phyloP scores from a whole-genome alignment of 2,113 vertebrate genomes.

The rabbit (Oryctolagus cuniculus) region DNA sequence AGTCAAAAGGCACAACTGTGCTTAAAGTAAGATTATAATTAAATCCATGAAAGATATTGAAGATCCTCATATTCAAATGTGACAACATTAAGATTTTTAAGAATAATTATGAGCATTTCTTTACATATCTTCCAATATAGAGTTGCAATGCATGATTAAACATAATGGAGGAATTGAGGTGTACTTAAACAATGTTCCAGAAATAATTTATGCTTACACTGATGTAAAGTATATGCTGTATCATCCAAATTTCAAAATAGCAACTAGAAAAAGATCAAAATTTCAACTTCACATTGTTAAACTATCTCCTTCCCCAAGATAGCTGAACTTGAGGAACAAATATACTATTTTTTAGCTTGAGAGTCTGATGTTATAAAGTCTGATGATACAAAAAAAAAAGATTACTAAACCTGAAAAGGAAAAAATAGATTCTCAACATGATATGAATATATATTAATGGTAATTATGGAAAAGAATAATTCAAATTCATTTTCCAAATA shows the following conservation, averaged over 20 bases:
- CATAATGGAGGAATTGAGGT: background rate
- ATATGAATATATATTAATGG: slow-evolving; percentile 12
- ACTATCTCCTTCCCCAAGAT: background rate
- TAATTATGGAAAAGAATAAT: background rate
- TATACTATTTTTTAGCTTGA: background rate
- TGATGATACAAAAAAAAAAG: background rate
- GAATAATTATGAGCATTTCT: background rate
- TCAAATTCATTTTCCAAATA: slow-evolving; percentile 18
- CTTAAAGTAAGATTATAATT: background rate
- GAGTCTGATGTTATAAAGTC: background rate
- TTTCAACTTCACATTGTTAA: background rate
- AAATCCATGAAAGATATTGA: background rate
- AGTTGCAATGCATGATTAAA: background rate
- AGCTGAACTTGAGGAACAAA: background rate
- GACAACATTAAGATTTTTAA: background rate
- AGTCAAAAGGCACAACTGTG: background rate
- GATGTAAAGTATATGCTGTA: background rate
- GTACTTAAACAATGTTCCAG: background rate
- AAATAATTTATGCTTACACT: background rate
- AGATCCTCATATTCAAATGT: background rate
- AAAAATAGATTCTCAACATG: background rate
- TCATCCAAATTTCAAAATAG: slow-evolving; percentile 25
- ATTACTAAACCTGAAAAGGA: background rate
- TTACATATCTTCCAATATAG: background rate
- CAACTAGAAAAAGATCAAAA: background rate